phyloP scores from a whole-genome alignment of 2,888 invertebrate species.

The Tethea ocularis region DNA sequence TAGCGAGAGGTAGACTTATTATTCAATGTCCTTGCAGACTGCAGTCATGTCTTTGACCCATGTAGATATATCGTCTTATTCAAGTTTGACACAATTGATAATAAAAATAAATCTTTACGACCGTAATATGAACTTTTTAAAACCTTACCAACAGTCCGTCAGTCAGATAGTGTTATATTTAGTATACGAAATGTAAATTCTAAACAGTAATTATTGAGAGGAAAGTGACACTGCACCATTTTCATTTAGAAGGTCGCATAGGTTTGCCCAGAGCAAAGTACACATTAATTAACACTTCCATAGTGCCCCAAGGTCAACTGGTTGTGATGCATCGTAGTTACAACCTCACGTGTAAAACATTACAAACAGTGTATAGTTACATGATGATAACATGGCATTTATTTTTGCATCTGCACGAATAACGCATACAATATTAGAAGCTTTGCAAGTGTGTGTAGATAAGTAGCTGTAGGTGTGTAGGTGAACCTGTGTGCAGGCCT shows the following conservation, averaged over 20 bases:
- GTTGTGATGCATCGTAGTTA: conserved; percentile 31
- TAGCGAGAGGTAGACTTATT: conserved; percentile 32
- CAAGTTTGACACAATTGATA: not conserved
- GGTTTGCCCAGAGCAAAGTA: conserved; percentile 20
- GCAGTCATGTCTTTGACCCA: conserved; percentile 21
- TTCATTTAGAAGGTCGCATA: conserved; percentile 25
- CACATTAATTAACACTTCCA: conserved; percentile 39
- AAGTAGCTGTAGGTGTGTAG: conserved; percentile 12
- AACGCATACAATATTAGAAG: conserved; percentile 20
- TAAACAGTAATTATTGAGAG: conserved; percentile 7
- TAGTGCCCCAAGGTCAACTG: conserved; percentile 43
- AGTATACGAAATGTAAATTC: not conserved
- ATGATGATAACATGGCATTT: conserved; percentile 4
- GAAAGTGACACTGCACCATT: conserved; percentile 25
- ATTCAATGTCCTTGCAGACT: conserved; percentile 38
- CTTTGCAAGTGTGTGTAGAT: conserved; percentile 22
- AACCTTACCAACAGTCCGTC: too few relatives aligned
- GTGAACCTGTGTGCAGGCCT: conserved; percentile 17
- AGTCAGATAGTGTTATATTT: too few relatives aligned
- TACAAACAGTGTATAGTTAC: not conserved
- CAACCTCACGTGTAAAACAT: conserved; percentile 3
- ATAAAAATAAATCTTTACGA: not conserved
- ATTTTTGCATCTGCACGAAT: conserved; percentile 9
- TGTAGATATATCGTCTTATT: conserved; percentile 10
- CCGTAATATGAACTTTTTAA: not conserved